These are phyloP conservation scores for Hemicrepidius hirtus DNA, from an alignment of 2,888 invertebrate genomes.

Conservation along the genomic window DNA sequence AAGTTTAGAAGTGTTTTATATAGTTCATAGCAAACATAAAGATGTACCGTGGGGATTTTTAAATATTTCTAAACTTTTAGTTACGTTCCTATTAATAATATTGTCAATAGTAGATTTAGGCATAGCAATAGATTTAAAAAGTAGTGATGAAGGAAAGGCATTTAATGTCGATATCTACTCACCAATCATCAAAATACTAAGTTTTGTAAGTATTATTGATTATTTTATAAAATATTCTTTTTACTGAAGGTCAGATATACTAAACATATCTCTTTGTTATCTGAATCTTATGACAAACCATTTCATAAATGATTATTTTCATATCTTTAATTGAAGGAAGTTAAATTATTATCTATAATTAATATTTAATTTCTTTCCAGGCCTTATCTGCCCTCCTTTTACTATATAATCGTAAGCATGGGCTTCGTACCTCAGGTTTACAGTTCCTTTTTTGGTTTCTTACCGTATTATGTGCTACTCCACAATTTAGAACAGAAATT, in stretches of 20 bases:
- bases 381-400: slow-evolving; percentile 81
- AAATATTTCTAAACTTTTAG: slow-evolving; percentile 81
- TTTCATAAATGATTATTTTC: background rate
- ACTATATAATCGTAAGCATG: slow-evolving; percentile 87
- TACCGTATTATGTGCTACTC: slow-evolving; percentile 81
- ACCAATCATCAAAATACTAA: slow-evolving; percentile 84
- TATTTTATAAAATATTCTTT: slow-evolving; percentile 52
- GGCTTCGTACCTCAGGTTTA: slow-evolving; percentile 92
- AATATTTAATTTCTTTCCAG: slow-evolving; percentile 72
- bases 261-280: slow-evolving; percentile 10
- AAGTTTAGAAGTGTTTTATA: slow-evolving; percentile 84
- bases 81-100: slow-evolving; percentile 79
- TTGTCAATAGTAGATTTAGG: slow-evolving; percentile 82
- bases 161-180: slow-evolving; percentile 84
- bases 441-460: slow-evolving; percentile 94
- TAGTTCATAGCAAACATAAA: slow-evolving; percentile 83
- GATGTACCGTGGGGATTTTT: slow-evolving; percentile 86
- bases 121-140: slow-evolving; percentile 51
- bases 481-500: slow-evolving; percentile 83
- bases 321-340: too few species aligned
- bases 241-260: background rate
- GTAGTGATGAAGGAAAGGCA: slow-evolving; percentile 70
- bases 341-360: too few species aligned
- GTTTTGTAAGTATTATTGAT: slow-evolving; percentile 82
- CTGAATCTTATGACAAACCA: background rate